Conservation (phyloP, 2,888 invertebrate species). For the Amphipoea oculea region DNA sequence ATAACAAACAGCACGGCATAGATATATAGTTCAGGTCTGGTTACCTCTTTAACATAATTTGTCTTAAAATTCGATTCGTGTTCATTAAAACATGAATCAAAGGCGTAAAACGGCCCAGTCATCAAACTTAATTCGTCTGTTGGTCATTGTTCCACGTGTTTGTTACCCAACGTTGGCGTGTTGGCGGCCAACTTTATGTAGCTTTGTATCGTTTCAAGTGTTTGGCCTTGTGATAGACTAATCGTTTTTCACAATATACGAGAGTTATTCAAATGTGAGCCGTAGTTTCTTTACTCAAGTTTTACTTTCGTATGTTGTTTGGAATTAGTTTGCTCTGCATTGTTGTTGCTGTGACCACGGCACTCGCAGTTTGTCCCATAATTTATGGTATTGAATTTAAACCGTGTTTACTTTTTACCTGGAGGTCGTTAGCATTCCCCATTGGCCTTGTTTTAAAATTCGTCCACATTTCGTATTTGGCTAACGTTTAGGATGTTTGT, state of each 20-base stretch:
- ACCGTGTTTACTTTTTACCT: slow-evolving; percentile 60
- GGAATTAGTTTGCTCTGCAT: slow-evolving; percentile 52
- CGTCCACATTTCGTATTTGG: slow-evolving; percentile 71
- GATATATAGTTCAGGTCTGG: slow-evolving; percentile 23
- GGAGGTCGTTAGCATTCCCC: slow-evolving; percentile 63
- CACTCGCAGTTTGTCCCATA: slow-evolving; percentile 55
- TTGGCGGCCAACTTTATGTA: slow-evolving; percentile 63
- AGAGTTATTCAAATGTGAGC: slow-evolving; percentile 44
- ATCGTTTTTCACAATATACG: slow-evolving; percentile 65
- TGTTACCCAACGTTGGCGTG: slow-evolving; percentile 52
- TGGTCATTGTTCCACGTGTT: slow-evolving; percentile 56
- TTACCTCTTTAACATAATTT: slow-evolving; percentile 29
- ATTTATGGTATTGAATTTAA: slow-evolving; percentile 59
- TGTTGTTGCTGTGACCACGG: slow-evolving; percentile 53
- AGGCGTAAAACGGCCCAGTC: slow-evolving; percentile 41
- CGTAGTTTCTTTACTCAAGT: slow-evolving; percentile 36
- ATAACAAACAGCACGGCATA: slow-evolving; percentile 20
- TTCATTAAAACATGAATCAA: slow-evolving; percentile 37
- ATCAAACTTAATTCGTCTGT: slow-evolving; percentile 47
- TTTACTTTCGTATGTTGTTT: slow-evolving; percentile 43
- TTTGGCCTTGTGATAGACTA: slow-evolving; percentile 77
- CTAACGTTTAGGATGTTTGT: slow-evolving; percentile 69
- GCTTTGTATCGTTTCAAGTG: slow-evolving; percentile 71
- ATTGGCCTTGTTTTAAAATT: slow-evolving; percentile 59
- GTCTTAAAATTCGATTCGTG: slow-evolving; percentile 38